These are phyloP conservation scores for Drosophila lutescens DNA, from an alignment of 2,888 invertebrate genomes.

Conservation along the genomic window DNA sequence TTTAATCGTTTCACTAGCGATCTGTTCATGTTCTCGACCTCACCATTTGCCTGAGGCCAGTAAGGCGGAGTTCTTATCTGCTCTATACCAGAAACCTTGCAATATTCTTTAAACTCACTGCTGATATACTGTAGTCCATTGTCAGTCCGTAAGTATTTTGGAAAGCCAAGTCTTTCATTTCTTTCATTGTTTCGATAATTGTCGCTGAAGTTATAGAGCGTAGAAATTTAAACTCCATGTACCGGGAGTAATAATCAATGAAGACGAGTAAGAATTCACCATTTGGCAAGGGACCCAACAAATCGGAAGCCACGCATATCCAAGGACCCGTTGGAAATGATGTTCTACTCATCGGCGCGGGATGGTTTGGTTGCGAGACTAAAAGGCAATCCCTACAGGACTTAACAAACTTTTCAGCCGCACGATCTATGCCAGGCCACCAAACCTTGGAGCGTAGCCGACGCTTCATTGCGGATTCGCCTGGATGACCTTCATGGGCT, in stretches of 20 bases:
- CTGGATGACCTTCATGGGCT: not conserved
- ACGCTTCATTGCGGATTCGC: conserved; percentile 2
- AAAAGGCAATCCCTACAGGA: not conserved
- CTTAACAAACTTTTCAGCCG: not conserved
- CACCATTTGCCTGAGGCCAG: too few relatives aligned
- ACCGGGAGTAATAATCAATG: not conserved
- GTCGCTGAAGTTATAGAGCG: not conserved
- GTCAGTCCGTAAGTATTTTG: not conserved
- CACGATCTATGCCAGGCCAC: not conserved
- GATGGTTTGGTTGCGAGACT: not conserved
- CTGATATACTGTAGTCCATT: too few relatives aligned
- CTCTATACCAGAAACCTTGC: too few relatives aligned
- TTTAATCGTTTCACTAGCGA: not conserved
- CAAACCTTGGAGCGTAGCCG: not conserved
- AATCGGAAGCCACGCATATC: not conserved
- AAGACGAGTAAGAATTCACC: not conserved
- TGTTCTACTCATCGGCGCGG: not conserved
- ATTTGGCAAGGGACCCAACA: not conserved
- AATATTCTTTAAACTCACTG: too few relatives aligned
- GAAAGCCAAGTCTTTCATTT: not conserved
- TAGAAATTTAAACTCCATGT: not conserved
- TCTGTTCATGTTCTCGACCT: too few relatives aligned
- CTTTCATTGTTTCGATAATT: not conserved
- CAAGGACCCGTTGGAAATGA: not conserved
- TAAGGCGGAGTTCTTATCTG: too few relatives aligned